A percentile compares a stretch with the other conserved stretches of the same genome.
Evolutionary conservation across 2,113 vertebrate genomes (phyloP).

Genomic region (Scopus umbretta): DNA sequence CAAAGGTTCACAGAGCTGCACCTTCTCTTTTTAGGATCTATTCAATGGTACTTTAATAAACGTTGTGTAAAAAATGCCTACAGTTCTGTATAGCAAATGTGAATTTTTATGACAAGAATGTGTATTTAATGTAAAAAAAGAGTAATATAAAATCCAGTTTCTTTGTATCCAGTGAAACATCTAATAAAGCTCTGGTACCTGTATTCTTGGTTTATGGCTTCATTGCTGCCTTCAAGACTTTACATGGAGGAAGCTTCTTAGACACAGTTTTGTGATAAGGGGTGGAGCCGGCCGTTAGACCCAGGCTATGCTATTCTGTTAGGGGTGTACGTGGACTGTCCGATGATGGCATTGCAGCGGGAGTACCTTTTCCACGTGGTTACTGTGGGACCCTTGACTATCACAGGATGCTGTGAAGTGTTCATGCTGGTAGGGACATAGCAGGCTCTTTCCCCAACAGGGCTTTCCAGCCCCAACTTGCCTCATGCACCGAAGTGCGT

Average conservation of each 20-base stretch:
- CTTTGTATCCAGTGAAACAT: constrained; percentile 73
- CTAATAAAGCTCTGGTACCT: constrained; percentile 73
- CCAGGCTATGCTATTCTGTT: neutral
- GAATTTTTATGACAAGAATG: constrained; percentile 69
- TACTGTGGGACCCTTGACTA: neutral
- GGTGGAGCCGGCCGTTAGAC: neutral
- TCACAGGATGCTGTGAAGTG: too few species aligned
- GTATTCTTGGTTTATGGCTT: constrained; percentile 26
- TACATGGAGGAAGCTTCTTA: neutral
- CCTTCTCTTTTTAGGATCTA: constrained; percentile 77
- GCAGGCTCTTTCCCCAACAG: neutral
- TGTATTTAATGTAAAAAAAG: constrained; percentile 62
- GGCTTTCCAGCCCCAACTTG: neutral
- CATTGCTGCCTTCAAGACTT: neutral
- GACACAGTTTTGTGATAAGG: neutral
- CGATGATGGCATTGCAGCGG: accelerated
- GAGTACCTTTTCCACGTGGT: neutral
- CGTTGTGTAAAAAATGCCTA: constrained; percentile 62
- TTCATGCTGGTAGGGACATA: neutral
- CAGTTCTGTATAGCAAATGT: constrained; percentile 71
- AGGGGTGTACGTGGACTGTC: accelerated
- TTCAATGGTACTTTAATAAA: constrained; percentile 67
- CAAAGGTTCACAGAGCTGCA: constrained; percentile 65
- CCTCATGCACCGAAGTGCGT: neutral
- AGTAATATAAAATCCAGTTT: constrained; percentile 38